A percentile compares a stretch with the other conserved stretches of the same genome.
Conservation (phyloP, 2,888 invertebrate genomes). For the Clistopyga incitator region DNA sequence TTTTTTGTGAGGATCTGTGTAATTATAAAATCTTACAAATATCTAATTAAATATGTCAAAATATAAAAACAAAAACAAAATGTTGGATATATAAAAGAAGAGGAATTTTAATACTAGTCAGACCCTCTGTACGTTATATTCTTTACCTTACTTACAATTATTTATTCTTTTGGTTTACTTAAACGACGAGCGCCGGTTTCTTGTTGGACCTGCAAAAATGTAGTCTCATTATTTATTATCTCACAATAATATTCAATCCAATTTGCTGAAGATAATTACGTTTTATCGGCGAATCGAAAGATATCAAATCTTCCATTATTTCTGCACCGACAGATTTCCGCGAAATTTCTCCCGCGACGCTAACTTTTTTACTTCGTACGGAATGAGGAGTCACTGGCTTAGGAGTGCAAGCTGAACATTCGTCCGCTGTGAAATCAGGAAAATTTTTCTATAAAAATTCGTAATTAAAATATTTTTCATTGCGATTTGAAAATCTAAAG, state of each 20-base stretch:
- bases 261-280: not conserved
- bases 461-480: not conserved
- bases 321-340: no score
- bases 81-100: not conserved
- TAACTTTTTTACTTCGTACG: constrained; percentile 63
- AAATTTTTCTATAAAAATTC: not conserved
- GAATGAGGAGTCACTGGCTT: constrained; percentile 71
- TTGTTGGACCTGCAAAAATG: not conserved
- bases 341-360: constrained; percentile 4
- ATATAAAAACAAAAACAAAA: not conserved
- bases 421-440: constrained; percentile 68
- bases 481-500: not conserved
- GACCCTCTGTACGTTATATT: not conserved
- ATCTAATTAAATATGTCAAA: not conserved
- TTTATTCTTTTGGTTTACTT: not conserved
- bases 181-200: not conserved
- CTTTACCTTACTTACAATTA: not conserved
- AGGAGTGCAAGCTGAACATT: constrained; percentile 62
- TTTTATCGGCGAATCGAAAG: not conserved
- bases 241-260: not conserved
- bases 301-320: no score
- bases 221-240: not conserved
- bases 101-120: not conserved
- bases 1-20: not conserved
- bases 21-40: not conserved